These are phyloP conservation scores for Anableps anableps DNA, from an alignment of 2,797 vertebrate genomes.

Conservation along the genomic window DNA sequence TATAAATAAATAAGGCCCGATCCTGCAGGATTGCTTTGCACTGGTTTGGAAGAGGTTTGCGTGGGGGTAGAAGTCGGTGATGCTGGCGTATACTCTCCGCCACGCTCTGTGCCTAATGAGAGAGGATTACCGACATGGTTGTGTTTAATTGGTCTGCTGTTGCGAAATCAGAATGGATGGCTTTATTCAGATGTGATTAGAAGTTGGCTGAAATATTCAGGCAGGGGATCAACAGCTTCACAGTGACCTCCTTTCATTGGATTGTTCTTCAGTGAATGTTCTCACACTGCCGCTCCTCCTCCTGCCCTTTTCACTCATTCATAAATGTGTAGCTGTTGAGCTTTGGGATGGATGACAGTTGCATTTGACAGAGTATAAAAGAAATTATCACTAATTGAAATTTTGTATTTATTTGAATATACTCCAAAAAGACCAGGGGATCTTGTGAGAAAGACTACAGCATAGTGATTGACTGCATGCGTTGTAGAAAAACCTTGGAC, in stretches of 20 bases:
- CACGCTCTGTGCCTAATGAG: slow-evolving; percentile 65
- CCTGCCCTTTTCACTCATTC: slow-evolving; percentile 42
- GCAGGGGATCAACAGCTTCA: slow-evolving; percentile 35
- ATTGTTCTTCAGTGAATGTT: slow-evolving; percentile 60
- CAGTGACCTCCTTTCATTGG: slow-evolving; percentile 61
- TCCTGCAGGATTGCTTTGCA: slow-evolving; percentile 58
- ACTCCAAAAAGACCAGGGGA: slow-evolving; percentile 2
- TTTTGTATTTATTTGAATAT: slow-evolving; percentile 26
- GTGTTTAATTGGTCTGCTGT: slow-evolving; percentile 67
- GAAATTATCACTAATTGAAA: slow-evolving; percentile 41
- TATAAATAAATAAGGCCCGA: slow-evolving; percentile 76
- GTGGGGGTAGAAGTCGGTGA: slow-evolving; percentile 21
- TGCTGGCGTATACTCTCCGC: slow-evolving; percentile 35
- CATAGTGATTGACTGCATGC: slow-evolving; percentile 34
- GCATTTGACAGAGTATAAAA: slow-evolving; percentile 20
- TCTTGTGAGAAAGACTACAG: slow-evolving; percentile 29
- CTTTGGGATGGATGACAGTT: slow-evolving; percentile 31
- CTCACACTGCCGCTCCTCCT: slow-evolving; percentile 7
- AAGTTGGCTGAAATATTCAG: slow-evolving; percentile 39
- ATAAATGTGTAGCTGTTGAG: slow-evolving; percentile 35
- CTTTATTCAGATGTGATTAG: slow-evolving; percentile 72
- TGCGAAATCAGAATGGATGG: slow-evolving; percentile 70
- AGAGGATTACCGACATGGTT: slow-evolving; percentile 66
- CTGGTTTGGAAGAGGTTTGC: slow-evolving; percentile 51
- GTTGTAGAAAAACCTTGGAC: slow-evolving; percentile 42